Evolutionary conservation across 2,888 invertebrate species (phyloP), one percentile per base, ranked within the genome.

Genomic region (Apamea epomidion): DNA sequence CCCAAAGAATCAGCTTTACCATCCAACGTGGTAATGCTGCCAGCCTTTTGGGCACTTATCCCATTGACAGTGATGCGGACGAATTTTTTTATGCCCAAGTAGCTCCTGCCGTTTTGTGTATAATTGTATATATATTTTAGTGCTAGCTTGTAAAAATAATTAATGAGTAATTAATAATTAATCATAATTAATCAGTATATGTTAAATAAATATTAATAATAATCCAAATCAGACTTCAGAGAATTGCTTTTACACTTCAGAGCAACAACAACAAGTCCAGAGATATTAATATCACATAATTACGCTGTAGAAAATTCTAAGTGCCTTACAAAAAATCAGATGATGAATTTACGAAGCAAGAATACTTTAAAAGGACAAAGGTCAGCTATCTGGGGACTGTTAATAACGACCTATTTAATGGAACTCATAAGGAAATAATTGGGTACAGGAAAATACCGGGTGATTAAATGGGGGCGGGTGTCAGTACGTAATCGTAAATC

Each of bases 201-300:
- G 32, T 32, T 32, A 32, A 32, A 32, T 32, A 32, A 32, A 32
- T 32, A 32, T 32, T 32, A 32, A 32, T 32, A 32, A 32, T 32
- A 84, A 74, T 70, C 12, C 67, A 74, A 73, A 72, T 71, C 37
- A 42, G 45, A 72, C 69, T 74, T 60, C 45, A 60, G 65, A 51
- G 73, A 77, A 86, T 77, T 77, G 69, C 69, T 80, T 82, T 77
- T 58, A 74, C 65, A 74, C 68, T 80, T 67, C n/a, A 51, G 62
- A 76, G 67, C 16, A 67, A 64, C 25, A 81, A 85, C 51, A 71
- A 76, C 72, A 51, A n/a, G 64, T 62, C 18, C 8, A 58, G 42
- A 62, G 58, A 58, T 67, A 73, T 74, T 62, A 72, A 85, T 64
- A 12, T 78, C 29, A 64, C 32, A 60, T 65, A 60, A 81, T 70